Base-by-base conservation (phyloP, 1,140 invertebrate genomes). In the Caenorhabditis briggsae region DNA sequence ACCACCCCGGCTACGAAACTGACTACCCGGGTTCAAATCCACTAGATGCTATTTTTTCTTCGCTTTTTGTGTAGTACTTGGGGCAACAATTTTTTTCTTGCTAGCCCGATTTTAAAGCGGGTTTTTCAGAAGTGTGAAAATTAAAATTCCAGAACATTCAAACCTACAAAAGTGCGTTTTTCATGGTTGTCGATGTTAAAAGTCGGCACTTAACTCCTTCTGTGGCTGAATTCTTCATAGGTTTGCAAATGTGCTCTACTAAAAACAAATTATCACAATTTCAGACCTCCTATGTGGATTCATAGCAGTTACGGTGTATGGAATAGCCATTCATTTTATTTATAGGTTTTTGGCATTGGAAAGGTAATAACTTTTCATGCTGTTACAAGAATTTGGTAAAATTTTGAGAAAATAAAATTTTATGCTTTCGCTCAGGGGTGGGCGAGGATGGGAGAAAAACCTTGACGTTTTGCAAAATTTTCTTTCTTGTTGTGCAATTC, bases 251-350 rank as follows among this genome's bases (percentile, higher is more conserved):
- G 23, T 2, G 23, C 20, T 25, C 8, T 61, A 25, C 2, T 25
- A 9, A 61, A 9, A 25, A n/a, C 14, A n/a, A 3, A 7, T 16
- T 33, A 33, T 33, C 3, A n/a, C n/a, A 58, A 53, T 23, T 50
- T 78, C n/a, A 78, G 70, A 53, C 6, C n/a, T 78, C 2, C 46
- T 78, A 5, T 53, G 46, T 5, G 18, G 46, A 18, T 78, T 12
- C 12, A 50, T 78, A 11, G 70, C 2, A 1, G 70, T 78, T 7
- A 50, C 70, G 5, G 46, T 50, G 0, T 50, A 50, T 50, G 46
- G 70, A 20, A 78, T 78, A 18, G 70, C 46, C 3, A 50, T 78
- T 78, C 70, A 78, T 50, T 78, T 78, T 53, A 43, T 78, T 23
- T 78, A 78, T 23, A 41, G 70, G 14, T 50, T 78, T 20, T 53